Conservation (phyloP, 23 tunicate genomes). For the Styela plicata region DNA sequence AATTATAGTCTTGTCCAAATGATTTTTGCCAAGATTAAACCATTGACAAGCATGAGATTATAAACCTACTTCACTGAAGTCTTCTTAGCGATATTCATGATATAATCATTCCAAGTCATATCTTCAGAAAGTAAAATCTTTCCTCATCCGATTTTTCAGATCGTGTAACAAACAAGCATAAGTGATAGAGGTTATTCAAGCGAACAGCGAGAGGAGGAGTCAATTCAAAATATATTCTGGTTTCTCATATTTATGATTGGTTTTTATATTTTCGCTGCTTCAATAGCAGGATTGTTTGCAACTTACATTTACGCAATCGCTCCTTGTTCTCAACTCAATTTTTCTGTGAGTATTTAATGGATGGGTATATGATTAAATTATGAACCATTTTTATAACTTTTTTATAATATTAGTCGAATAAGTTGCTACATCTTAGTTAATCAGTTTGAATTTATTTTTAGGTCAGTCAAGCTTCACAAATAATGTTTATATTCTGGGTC, state of each 20-base stretch:
- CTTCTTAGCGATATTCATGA: too few relatives aligned
- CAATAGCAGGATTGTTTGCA: neutral
- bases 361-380: too few relatives aligned
- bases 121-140: too few relatives aligned
- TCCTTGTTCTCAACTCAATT: constrained; percentile 2
- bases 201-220: neutral
- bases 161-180: neutral
- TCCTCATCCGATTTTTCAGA: neutral
- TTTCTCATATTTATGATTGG: neutral
- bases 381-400: too few relatives aligned
- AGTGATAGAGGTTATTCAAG: neutral
- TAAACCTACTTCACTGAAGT: too few relatives aligned
- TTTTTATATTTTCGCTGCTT: neutral
- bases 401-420: too few relatives aligned
- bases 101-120: too few relatives aligned
- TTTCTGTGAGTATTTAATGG: constrained; percentile 14
- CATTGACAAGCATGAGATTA: too few relatives aligned
- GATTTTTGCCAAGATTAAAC: too few relatives aligned
- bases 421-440: too few relatives aligned
- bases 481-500: neutral
- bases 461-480: neutral
- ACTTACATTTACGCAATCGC: constrained; percentile 24
- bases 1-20: too few relatives aligned
- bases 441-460: neutral
- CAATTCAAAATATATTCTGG: neutral